phyloP scores from a whole-genome alignment of 2,797 vertebrate genomes.

The Arnoldichthys spilopterus region DNA sequence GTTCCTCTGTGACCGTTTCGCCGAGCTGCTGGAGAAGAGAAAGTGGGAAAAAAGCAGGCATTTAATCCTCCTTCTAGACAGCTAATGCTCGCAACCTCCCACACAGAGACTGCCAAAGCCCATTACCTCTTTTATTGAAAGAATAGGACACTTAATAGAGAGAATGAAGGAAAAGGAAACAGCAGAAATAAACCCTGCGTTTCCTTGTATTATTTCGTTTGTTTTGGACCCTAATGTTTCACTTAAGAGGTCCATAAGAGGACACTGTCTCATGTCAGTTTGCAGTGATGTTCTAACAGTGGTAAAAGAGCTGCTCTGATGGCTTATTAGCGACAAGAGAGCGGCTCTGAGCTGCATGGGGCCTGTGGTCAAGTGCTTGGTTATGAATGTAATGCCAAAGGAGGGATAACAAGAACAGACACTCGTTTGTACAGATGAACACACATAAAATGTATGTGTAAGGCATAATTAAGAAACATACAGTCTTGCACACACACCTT shows the following conservation, averaged over 20 bases:
- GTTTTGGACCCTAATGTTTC: conserved; percentile 12
- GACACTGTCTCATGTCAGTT: conserved; percentile 8
- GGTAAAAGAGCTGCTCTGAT: background rate
- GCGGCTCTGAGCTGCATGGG: background rate
- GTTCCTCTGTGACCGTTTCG: conserved; percentile 16
- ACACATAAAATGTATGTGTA: too few species aligned
- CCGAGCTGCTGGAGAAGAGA: conserved; percentile 18
- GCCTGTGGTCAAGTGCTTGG: too few species aligned
- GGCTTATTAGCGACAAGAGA: background rate
- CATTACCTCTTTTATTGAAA: conserved; percentile 40
- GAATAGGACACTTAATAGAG: conserved; percentile 27
- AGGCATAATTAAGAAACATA: too few species aligned
- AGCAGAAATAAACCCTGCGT: background rate
- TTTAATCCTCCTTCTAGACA: conserved; percentile 36
- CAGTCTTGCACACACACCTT: too few species aligned
- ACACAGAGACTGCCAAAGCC: conserved; percentile 36
- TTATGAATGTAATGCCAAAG: background rate
- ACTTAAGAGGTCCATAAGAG: conserved; percentile 19
- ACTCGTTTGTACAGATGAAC: too few species aligned
- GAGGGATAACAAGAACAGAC: background rate
- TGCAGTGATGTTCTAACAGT: background rate
- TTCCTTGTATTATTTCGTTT: conserved; percentile 16
- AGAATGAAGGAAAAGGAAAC: conserved; percentile 32
- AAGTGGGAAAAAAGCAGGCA: conserved; percentile 9
- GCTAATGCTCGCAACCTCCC: conserved; percentile 26